Evolutionary conservation across 2,888 invertebrate species (phyloP).

Genomic region (Timema cristinae): DNA sequence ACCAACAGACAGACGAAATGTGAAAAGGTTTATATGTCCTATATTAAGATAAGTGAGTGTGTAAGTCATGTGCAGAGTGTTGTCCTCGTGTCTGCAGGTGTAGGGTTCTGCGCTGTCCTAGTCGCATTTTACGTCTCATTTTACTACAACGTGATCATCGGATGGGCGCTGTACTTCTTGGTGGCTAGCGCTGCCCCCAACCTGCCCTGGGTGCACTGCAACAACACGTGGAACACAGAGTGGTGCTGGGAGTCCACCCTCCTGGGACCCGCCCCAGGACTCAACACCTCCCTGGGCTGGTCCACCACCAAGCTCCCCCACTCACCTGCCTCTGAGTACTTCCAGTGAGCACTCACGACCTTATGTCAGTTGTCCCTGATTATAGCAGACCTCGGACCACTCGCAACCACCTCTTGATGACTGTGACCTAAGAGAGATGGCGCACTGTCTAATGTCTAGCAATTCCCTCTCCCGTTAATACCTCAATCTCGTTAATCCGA

Average conservation of each 20-base stretch:
- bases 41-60: no score
- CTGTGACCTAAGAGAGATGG: no score
- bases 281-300: constrained; percentile 35
- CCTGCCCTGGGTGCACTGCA: constrained; percentile 77
- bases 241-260: constrained; percentile 58
- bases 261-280: constrained; percentile 35
- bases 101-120: constrained; percentile 74
- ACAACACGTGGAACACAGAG: constrained; percentile 76
- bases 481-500: no score
- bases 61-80: not conserved
- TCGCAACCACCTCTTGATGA: not conserved
- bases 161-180: constrained; percentile 78
- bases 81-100: constrained; percentile 50
- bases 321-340: constrained; percentile 74
- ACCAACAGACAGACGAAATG: no score
- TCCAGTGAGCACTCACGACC: constrained; percentile 57
- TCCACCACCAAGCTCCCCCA: constrained; percentile 38
- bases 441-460: no score
- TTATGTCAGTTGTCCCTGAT: not conserved
- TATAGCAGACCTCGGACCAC: not conserved
- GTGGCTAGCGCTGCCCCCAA: constrained; percentile 64
- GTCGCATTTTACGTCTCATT: constrained; percentile 77
- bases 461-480: no score
- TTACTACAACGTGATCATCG: constrained; percentile 82
- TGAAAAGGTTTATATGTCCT: no score